Conservation (phyloP, 35 echinoderm and acorn worm genomes). For the Acanthaster planci region DNA sequence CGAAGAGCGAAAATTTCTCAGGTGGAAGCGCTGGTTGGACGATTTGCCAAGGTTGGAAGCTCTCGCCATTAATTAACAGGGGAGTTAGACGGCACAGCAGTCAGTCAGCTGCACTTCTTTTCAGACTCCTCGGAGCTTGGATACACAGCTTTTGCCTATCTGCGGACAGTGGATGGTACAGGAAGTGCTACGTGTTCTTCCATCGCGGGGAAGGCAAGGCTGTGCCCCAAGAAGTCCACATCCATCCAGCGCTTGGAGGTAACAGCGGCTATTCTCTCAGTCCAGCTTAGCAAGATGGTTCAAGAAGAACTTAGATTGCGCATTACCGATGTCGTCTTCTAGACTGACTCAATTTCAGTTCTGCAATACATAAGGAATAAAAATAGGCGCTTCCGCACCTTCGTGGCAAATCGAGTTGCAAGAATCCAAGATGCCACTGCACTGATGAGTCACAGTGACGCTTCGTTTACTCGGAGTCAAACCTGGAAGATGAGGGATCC, state of each 20-base stretch:
- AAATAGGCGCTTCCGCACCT: slow-evolving; percentile 54
- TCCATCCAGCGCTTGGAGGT: slow-evolving; percentile 67
- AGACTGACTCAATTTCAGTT: slow-evolving; percentile 67
- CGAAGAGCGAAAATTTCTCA: not conserved
- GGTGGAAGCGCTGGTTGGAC: slow-evolving; percentile 37
- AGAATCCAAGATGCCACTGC: slow-evolving; percentile 45
- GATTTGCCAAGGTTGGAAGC: slow-evolving; percentile 35
- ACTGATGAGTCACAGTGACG: slow-evolving; percentile 40
- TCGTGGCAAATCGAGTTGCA: slow-evolving; percentile 67
- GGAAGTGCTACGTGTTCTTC: slow-evolving; percentile 42
- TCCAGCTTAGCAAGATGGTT: slow-evolving; percentile 20
- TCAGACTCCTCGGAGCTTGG: slow-evolving; percentile 53
- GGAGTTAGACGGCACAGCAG: slow-evolving; percentile 24
- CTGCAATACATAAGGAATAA: slow-evolving; percentile 59
- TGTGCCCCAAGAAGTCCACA: slow-evolving; percentile 60
- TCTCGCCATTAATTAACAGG: slow-evolving; percentile 22
- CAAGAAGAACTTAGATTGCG: slow-evolving; percentile 56
- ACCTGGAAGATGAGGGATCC: slow-evolving; percentile 65
- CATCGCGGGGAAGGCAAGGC: slow-evolving; percentile 67
- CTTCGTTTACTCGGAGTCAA: slow-evolving; percentile 44
- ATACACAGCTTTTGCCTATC: slow-evolving; percentile 59
- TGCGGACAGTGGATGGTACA: not conserved
- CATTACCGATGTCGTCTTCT: slow-evolving; percentile 35
- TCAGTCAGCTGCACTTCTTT: slow-evolving; percentile 52
- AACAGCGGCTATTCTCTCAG: slow-evolving; percentile 49